Conservation (phyloP, 2,888 invertebrate genomes). For the Campoletis raptor region DNA sequence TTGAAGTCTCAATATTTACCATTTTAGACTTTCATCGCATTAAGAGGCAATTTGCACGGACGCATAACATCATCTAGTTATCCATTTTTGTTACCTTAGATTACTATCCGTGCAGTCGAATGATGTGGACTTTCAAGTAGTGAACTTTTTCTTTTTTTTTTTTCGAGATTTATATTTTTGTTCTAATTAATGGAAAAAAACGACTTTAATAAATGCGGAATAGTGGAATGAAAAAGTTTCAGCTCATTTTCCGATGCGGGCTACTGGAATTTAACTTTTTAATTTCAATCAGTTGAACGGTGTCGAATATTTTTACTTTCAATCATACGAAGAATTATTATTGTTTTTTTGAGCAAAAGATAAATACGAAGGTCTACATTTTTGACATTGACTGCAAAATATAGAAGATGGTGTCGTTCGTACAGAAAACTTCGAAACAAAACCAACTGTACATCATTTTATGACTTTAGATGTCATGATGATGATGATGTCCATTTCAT, state of each 20-base stretch:
- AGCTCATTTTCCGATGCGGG: no score
- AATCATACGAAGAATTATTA: no score
- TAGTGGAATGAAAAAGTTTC: no score
- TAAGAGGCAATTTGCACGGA: neutral
- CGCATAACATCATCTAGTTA: neutral
- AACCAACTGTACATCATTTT: neutral
- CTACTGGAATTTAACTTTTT: no score
- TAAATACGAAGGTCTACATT: no score
- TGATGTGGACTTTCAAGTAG: neutral
- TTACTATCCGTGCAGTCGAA: neutral
- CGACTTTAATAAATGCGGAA: no score
- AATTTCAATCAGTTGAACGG: no score
- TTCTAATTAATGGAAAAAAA: no score
- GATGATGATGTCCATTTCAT: neutral
- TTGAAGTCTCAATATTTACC: neutral
- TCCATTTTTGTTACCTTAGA: neutral
- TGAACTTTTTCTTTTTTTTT: no score
- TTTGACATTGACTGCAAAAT: neutral
- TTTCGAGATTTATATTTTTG: no score
- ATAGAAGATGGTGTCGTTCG: neutral
- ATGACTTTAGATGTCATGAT: neutral
- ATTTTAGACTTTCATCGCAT: neutral
- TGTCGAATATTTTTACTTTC: no score
- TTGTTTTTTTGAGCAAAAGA: no score
- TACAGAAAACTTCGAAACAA: neutral